phyloP scores from a whole-genome alignment of 2,113 vertebrate species.

The Leptobrachium ailaonicum region DNA sequence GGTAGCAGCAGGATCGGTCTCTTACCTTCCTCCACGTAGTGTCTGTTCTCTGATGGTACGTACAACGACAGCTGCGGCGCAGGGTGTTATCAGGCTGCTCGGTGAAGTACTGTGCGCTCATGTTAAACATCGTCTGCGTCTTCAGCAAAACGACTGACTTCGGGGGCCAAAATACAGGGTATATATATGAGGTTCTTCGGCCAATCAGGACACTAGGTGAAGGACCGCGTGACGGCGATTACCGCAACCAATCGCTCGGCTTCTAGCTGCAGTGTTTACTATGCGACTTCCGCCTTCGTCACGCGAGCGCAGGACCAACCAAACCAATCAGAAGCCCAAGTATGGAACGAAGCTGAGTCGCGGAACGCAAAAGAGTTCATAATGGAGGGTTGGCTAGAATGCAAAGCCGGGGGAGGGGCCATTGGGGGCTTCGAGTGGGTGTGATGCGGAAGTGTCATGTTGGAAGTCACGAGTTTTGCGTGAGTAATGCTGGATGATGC shows the following conservation, averaged over 20 bases:
- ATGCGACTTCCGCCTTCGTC: neutral
- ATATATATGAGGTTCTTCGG: constrained; percentile 7
- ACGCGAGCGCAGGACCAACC: neutral
- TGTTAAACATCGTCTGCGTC: constrained; percentile 46
- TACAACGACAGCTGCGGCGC: constrained; percentile 8
- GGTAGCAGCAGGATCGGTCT: too few relatives aligned
- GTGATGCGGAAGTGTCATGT: constrained; percentile 34
- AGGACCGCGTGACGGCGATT: neutral
- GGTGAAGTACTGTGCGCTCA: constrained; percentile 21
- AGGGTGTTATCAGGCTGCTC: constrained; percentile 26
- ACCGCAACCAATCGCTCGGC: neutral
- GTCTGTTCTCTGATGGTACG: constrained; percentile 36
- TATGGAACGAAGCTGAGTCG: neutral
- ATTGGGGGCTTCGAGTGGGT: too few relatives aligned
- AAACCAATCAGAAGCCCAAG: neutral
- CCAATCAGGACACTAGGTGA: neutral
- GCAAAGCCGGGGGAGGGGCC: neutral
- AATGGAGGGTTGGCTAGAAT: too few relatives aligned
- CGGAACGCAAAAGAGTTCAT: constrained; percentile 14
- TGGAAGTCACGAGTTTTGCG: constrained; percentile 35
- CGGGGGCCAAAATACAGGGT: too few relatives aligned
- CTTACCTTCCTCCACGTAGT: constrained; percentile 42
- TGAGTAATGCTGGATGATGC: constrained; percentile 42
- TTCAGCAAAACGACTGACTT: constrained; percentile 42
- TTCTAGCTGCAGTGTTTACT: neutral